Base-by-base conservation (phyloP, 2,113 vertebrate genomes). In the Bagarius yarrelli region DNA sequence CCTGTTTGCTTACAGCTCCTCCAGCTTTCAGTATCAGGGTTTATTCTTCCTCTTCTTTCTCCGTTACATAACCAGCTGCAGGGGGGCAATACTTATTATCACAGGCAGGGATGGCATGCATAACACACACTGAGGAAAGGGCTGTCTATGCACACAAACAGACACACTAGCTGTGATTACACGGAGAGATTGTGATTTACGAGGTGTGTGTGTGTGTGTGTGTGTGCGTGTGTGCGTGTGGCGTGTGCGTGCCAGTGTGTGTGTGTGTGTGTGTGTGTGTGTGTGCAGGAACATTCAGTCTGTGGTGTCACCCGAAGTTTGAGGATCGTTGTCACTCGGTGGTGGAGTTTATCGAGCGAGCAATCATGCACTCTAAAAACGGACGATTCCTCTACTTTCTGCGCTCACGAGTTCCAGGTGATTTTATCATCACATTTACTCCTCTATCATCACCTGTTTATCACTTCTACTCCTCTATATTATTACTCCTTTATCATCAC, bases 301-400 rank as follows among this genome's bases (percentile, higher is more conserved):
- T 97, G 32, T 97, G 96, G 96, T 97, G 96, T 89, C 96, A 97
- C 53, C 96, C 96, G 0, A 97, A 96, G 84, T 97, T 98, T 50
- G 96, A 98, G 87, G 96, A 97, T 50, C 95, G 96, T 23, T 97
- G 95, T 87, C 96, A 97, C 83, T 97, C 96, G 0, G 96, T 98
- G 89, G 96, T 98, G 74, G 96, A 98, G 89, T 97, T 98, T 87
- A 97, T 98, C 73, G 95, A 96, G 83, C 89, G 96, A 52, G 96
- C 96, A 5, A 96, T 96, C 88, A 96, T 96, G 94, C 96, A 98
- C 88, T 98, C 96, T 44, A 96, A 96, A 83, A 97, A 97, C 0
- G 96, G 96, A 14, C 96, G 95, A 73, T 98, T 98, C 79, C 95
- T 97, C 66, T 98, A 98, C 88, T 98, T 97, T 91, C 91, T 97